Base-by-base conservation (phyloP, 1,140 invertebrate species). In the Melitaea cinxia region DNA sequence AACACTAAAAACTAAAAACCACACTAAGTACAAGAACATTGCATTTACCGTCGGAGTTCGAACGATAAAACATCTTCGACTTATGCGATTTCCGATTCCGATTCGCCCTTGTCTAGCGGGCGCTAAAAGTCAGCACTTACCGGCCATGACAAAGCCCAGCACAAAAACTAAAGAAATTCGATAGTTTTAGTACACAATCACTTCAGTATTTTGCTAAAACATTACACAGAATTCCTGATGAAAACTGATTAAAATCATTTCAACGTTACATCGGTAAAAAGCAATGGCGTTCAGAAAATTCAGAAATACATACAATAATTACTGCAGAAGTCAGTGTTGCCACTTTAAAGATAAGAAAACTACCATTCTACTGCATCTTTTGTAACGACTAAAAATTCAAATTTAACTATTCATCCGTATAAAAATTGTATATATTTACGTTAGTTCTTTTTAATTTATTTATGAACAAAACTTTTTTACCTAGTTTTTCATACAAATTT, bases 101-200 rank as follows among this genome's bases (percentile, higher is more conserved):
- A 88, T 89, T 91, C 89, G 89, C 89, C 89, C 89, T 91, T 91
- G 87, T 88, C 82, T 90, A 91, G 79, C 88, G 87, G 89, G 89
- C 88, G 90, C 88, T 89, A 91, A 91, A 91, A 91, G 89, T 91
- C 90, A 91, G 80, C 88, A 91, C 90, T 91, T 91, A 91, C 90
- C 90, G 90, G 89, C 90, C 90, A 91, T 91, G 90, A 89, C 90
- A 91, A 91, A 91, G 89, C 88, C 90, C 90, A 91, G 89, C 89
- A 90, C 88, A 88, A 91, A 84, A 90, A 90, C 83, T 91, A 83
- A 89, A 88, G 81, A 84, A 91, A 85, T 90, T 89, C 79, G 64
- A 90, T 86, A 88, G 83, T 91, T 89, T 88, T 82, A 85, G 73
- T 84, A 85, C 90, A 91, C 90, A 91, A 89, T 86, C 85, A 89